A percentile compares a stretch with the other conserved stretches of the same genome.
These are phyloP conservation scores for Calliopsis andreniformis DNA, from an alignment of 1,140 invertebrate genomes.

Conservation along the genomic window DNA sequence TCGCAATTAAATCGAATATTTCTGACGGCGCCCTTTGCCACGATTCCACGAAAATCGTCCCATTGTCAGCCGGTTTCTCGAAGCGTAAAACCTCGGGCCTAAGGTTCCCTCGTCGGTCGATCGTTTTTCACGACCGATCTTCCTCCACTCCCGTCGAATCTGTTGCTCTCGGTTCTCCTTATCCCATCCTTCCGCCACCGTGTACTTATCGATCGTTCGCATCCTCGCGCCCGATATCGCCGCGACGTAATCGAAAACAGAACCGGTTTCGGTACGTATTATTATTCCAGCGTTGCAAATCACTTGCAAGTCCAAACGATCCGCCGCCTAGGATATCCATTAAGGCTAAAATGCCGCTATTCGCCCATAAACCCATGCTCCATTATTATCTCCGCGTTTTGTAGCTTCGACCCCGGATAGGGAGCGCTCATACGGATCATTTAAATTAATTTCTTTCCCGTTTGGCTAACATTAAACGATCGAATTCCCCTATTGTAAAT, in stretches of 20 bases:
- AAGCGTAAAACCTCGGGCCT: conserved; percentile 60
- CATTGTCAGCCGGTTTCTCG: conserved; percentile 48
- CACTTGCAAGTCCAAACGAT: conserved; percentile 52
- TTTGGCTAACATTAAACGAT: too few relatives aligned
- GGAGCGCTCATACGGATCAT: neutral
- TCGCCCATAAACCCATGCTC: conserved; percentile 8
- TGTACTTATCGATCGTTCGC: conserved; percentile 44
- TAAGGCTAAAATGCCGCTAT: conserved; percentile 47
- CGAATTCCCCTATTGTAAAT: too few relatives aligned
- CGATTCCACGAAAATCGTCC: conserved; percentile 66
- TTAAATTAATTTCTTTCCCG: conserved; percentile 26
- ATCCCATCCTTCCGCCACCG: conserved; percentile 38
- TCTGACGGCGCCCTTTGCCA: conserved; percentile 73
- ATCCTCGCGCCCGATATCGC: conserved; percentile 49
- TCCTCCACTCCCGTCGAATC: neutral
- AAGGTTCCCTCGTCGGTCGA: conserved; percentile 58
- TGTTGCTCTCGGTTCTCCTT: conserved; percentile 10
- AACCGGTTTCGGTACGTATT: conserved; percentile 59
- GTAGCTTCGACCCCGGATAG: neutral
- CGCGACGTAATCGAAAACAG: conserved; percentile 59
- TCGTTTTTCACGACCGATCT: conserved; percentile 54
- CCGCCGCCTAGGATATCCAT: conserved; percentile 33
- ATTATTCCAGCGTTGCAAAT: conserved; percentile 55
- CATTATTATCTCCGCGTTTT: neutral
- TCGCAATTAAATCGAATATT: conserved; percentile 80